Evolutionary conservation across 2,113 vertebrate species (phyloP).

Genomic region (Pimephales promelas): DNA sequence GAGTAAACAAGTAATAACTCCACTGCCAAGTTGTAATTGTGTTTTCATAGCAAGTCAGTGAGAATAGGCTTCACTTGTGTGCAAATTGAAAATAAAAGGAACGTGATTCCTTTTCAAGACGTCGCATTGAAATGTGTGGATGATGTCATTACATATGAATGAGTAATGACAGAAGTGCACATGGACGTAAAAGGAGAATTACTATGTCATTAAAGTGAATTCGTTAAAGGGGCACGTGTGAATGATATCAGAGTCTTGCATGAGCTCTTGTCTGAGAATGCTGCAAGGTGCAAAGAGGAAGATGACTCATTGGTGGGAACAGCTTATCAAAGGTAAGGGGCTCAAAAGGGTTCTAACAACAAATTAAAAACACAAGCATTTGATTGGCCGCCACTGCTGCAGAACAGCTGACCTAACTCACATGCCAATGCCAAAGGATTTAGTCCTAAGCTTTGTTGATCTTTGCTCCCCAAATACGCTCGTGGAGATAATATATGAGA

Average conservation of each 20-base stretch:
- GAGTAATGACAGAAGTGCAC: slow-evolving; percentile 22
- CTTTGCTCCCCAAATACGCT: neutral
- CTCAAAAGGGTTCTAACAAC: slow-evolving; percentile 33
- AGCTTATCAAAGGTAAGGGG: slow-evolving; percentile 24
- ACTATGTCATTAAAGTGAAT: slow-evolving; percentile 9
- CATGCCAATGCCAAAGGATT: neutral
- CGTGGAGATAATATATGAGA: slow-evolving; percentile 22
- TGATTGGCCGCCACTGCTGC: neutral
- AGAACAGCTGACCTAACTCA: slow-evolving; percentile 36
- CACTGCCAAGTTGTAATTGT: slow-evolving; percentile 18
- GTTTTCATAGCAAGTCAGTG: neutral
- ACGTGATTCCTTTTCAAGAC: slow-evolving; percentile 7
- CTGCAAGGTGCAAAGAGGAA: slow-evolving; percentile 35
- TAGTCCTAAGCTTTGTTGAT: slow-evolving; percentile 15
- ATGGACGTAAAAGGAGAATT: slow-evolving; percentile 14
- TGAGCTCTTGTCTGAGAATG: neutral
- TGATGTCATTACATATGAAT: slow-evolving; percentile 50
- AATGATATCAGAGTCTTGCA: slow-evolving; percentile 39
- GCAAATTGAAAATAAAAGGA: slow-evolving; percentile 16
- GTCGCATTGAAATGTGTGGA: neutral
- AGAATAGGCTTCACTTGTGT: slow-evolving; percentile 6
- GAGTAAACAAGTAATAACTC: slow-evolving; percentile 38
- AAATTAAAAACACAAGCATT: slow-evolving; percentile 53
- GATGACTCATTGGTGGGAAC: slow-evolving; percentile 44
- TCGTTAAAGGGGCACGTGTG: slow-evolving; percentile 7